Base-by-base conservation (phyloP, 1,140 invertebrate species). In the Drosophila pallidifrons region DNA sequence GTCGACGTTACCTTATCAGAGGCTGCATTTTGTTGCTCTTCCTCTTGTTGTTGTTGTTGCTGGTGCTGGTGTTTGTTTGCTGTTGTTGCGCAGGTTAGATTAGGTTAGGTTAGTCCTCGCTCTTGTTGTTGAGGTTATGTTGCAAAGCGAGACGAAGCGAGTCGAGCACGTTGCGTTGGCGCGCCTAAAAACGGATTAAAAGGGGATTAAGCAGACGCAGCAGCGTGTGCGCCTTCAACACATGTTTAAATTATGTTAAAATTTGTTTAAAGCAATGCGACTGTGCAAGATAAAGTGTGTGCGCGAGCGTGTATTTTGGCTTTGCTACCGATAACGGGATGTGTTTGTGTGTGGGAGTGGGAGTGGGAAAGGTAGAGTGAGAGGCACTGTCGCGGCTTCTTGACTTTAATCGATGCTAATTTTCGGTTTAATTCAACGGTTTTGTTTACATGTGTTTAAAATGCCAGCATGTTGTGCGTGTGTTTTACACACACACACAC, bases 371-470 rank as follows among this genome's bases (percentile, higher is more conserved):
- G 20, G 20, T 25, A 3, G 20, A 25, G 20, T 25, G 20, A 25
- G 20, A 61, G 15, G 69, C 55, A 38, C 28, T 55, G 46, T 52
- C 41, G 63, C 51, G 25, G 46, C 77, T 79, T 87, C 83, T 87
- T 87, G 83, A 83, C 83, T 88, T 87, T 89, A 87, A 87, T 87
- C 83, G 83, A 87, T 87, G 83, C 83, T 89, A 87, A 87, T 87
- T 87, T 87, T 83, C 74, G 83, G 83, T 87, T 87, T 87, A 87
- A 87, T 87, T 87, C 83, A 87, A 88, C 87, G 83, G 83, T 88
- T 88, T 83, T 87, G 83, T 87, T 87, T 87, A 88, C 83, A 87
- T 83, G 74, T 89, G 85, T 80, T 83, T 73, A 74, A 88, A 75
- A 80, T 76, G 79, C 79, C 83, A 74, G 65, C 57, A 78, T 35